Base-by-base conservation (phyloP, 2,888 invertebrate species). In the Heliconius charithonia region DNA sequence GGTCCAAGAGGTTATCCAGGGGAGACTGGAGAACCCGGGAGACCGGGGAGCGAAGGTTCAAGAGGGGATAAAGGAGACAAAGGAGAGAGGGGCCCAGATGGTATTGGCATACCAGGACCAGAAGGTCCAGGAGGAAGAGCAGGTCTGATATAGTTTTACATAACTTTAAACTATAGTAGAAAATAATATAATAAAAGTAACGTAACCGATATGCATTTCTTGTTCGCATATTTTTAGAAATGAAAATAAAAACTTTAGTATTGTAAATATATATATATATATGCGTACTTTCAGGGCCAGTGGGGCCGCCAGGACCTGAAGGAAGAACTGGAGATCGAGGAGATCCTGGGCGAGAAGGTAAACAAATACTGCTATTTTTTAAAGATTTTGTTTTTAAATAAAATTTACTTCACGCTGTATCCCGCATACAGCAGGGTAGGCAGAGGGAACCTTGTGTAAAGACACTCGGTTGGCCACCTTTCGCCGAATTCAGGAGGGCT, bases 301-400 rank as follows among this genome's bases (percentile, higher is more conserved):
- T 88, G 91, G 97, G 97, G 41, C 95, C 96, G n/a, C 94, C 96
- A 13, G 98, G 98, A 4, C 95, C 96, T 63, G 96, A 96, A 78
- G 98, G 98, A n/a, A 95, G 97, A 86, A 95, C 96, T 63, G 98
- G 98, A 1, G 97, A 97, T 81, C 94, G 97, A 86, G 98, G 98
- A 13, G 97, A 97, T 84, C 91, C 96, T 9, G 98, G 98, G 72
- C 92, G 96, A 89, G 96, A 96, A 92, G 97, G 97, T 97, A 91
- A 85, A 81, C 13, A 2, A 51, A 59, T 59, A n/a, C n/a, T 2
- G 19, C 19, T 62, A 0, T 19, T 32, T 62, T 9, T n/a, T n/a
- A 56, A 19, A 32, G 13, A 10, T 62, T 25, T 62, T 62, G 62
- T 63, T 25, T 62, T 10, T 16, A 56, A 59, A 37, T 37, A 37